Evolutionary conservation across 2,113 vertebrate species (phyloP), one percentile per base, ranked within the genome.

Genomic region (Clarias magur): DNA sequence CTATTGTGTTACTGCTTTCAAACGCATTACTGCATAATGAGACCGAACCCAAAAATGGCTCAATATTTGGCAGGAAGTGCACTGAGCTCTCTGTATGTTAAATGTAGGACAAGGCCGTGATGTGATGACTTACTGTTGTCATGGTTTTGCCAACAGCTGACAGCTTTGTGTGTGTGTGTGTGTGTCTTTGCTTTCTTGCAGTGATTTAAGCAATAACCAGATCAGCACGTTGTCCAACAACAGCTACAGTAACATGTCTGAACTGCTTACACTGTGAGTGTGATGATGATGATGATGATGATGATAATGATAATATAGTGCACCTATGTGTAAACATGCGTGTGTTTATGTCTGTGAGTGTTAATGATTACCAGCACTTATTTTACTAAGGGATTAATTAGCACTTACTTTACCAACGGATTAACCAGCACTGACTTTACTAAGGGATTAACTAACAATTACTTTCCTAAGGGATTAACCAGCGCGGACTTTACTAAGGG

Each of bases 191-290:
- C 94, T 95, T 91, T 95, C 94, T 97, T 97, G 88, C 95, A 99
- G 98, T 94, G 98, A 99, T 96, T 96, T 99, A 95, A 99, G 98
- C 96, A 99, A 99, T 96, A 99, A 99, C 96, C 95, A 97, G 94
- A 99, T 99, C 96, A 99, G 98, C 96, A 99, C 98, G 85, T 96
- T 99, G 93, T 98, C 97, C 94, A 99, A 97, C 95, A 96, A 99
- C 95, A 99, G 97, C 95, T 99, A 99, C 97, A 99, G 97, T 96
- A 99, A 99, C 95, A 99, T 99, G 98, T 97, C 97, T 83, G 98
- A 99, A 93, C 97, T 99, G 92, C 97, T 99, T 89, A 99, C 98
- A 89, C 93, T 99, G 98, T 99, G 96, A 99, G 98, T 99, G 89
- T 94, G 65, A 79, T 76, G 67, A 90, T 88, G 79, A 42, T 21